phyloP scores from a whole-genome alignment of 2,113 vertebrate species.

The Leptosomus discolor region DNA sequence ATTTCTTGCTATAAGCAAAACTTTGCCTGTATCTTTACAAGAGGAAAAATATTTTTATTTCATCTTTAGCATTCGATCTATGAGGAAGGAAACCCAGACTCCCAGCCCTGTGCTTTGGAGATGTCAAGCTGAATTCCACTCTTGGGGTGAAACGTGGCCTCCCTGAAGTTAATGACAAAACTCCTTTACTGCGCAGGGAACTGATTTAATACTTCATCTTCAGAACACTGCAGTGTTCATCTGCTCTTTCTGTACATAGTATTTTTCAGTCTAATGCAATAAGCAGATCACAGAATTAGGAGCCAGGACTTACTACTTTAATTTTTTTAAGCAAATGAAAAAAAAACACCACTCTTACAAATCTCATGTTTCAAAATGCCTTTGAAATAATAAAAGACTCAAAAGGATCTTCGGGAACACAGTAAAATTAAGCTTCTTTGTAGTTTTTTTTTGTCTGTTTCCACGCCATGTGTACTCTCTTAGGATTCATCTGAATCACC shows the following conservation, averaged over 20 bases:
- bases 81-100: background rate
- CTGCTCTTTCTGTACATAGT: fast-evolving
- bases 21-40: background rate
- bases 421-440: background rate
- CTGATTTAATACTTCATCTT: background rate
- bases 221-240: background rate
- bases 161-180: background rate
- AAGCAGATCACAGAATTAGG: background rate
- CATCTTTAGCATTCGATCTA: background rate
- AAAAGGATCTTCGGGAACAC: background rate
- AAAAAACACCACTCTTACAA: background rate
- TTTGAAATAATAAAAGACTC: background rate
- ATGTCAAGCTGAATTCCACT: background rate
- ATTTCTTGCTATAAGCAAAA: background rate
- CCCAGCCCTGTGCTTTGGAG: background rate
- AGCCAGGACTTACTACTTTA: background rate
- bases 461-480: background rate
- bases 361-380: background rate
- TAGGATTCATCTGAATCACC: background rate
- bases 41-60: background rate
- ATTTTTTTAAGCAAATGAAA: background rate
- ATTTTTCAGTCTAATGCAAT: background rate
- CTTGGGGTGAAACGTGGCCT: background rate
- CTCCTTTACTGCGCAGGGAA: background rate
- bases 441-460: background rate